Percentiles rank a stretch among this genome's conserved stretches.
Conservation (phyloP, 2,113 vertebrate species). For the Phrynosoma platyrhinos region DNA sequence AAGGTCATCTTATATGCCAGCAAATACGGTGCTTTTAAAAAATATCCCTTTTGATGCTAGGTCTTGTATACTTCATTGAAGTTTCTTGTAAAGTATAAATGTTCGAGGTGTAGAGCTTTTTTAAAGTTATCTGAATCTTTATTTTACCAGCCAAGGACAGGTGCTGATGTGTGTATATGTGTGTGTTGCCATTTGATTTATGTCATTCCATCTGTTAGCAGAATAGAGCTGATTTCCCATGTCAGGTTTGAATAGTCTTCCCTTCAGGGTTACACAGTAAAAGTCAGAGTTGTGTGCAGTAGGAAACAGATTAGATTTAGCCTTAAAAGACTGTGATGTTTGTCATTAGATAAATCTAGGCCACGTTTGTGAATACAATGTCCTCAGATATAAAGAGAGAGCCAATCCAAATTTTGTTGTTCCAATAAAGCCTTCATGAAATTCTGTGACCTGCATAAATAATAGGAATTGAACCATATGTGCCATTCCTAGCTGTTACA, state of each 20-base stretch:
- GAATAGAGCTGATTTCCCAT: not conserved
- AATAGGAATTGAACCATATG: not conserved
- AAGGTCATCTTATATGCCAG: too few relatives aligned
- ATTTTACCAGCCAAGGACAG: not conserved
- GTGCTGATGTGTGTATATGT: too few relatives aligned
- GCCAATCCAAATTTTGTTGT: not conserved
- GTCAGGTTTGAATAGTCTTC: not conserved
- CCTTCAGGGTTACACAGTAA: not conserved
- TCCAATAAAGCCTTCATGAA: not conserved
- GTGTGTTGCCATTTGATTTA: not conserved
- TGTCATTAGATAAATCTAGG: not conserved
- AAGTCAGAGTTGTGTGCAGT: not conserved
- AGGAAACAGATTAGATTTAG: too few relatives aligned
- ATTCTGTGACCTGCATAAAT: not conserved
- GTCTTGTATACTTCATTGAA: not conserved
- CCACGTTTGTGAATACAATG: not conserved
- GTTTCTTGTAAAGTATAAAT: not conserved
- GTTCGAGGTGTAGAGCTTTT: accelerated
- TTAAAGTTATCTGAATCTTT: not conserved
- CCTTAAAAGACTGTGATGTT: not conserved
- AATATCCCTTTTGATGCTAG: constrained; percentile 15
- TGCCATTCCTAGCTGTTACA: not conserved
- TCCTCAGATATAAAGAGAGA: not conserved
- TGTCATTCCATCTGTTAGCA: not conserved
- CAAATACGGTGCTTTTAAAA: too few relatives aligned